phyloP scores from a whole-genome alignment of 2,113 vertebrate genomes.

The Ornithorhynchus anatinus region DNA sequence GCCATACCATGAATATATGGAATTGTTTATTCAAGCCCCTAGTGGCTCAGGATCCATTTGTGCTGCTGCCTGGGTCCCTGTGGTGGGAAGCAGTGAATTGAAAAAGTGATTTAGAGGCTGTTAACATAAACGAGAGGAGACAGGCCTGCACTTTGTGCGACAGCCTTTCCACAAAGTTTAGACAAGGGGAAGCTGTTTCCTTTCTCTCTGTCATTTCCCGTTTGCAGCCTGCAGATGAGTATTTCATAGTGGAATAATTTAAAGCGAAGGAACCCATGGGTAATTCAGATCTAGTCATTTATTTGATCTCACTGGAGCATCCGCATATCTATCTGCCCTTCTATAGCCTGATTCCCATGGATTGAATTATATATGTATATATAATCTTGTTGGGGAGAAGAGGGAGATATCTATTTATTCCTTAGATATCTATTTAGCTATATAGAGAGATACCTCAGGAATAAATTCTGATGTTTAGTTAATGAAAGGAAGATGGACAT shows the following conservation, averaged over 20 bases:
- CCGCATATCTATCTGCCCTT: not conserved
- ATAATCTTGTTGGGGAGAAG: not conserved
- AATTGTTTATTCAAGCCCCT: not conserved
- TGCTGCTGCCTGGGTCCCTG: constrained; percentile 40
- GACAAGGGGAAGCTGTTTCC: constrained; percentile 63
- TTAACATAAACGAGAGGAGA: constrained; percentile 63
- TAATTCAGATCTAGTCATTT: constrained; percentile 24
- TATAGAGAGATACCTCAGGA: no score
- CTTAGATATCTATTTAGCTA: no score
- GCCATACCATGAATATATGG: not conserved
- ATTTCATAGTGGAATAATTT: constrained; percentile 50
- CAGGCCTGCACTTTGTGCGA: constrained; percentile 37
- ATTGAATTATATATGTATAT: rapidly evolving
- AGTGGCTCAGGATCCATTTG: constrained; percentile 15
- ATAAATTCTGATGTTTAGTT: not conserved
- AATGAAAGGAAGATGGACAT: not conserved
- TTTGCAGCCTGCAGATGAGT: constrained; percentile 55
- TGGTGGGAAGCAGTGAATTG: constrained; percentile 30
- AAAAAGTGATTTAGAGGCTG: constrained; percentile 52
- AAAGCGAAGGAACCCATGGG: constrained; percentile 53
- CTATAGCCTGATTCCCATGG: not conserved
- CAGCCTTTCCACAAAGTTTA: constrained; percentile 61
- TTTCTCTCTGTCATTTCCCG: constrained; percentile 47
- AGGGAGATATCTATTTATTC: no score
- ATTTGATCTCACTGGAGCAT: not conserved